A percentile compares a stretch with the other conserved stretches of the same genome.
phyloP scores from a whole-genome alignment of 35 echinoderm and acorn worm genomes.

The Apostichopus californicus region DNA sequence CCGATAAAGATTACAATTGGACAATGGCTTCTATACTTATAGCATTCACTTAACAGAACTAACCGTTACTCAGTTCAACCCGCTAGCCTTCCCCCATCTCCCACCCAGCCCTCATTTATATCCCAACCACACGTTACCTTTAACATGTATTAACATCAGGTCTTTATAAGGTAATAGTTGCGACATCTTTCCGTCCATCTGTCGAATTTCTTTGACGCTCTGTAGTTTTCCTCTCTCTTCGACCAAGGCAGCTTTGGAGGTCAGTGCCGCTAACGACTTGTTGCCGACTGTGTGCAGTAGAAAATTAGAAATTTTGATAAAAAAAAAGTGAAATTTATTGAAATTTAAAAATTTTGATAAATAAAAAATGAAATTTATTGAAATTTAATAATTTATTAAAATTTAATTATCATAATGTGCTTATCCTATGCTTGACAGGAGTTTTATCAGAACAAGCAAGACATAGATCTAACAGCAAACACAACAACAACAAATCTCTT shows the following conservation, averaged over 20 bases:
- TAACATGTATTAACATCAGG: conserved; percentile 90
- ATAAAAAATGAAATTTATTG: neutral
- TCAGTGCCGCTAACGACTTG: conserved; percentile 66
- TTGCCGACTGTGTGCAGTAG: neutral
- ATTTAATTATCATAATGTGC: too few relatives aligned
- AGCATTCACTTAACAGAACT: too few relatives aligned
- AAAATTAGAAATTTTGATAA: conserved; percentile 50
- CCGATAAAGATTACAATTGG: too few relatives aligned
- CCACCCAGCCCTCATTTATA: too few relatives aligned
- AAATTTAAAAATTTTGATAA: neutral
- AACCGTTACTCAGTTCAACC: too few relatives aligned
- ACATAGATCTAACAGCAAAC: too few relatives aligned
- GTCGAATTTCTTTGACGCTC: conserved; percentile 66
- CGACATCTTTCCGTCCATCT: conserved; percentile 64
- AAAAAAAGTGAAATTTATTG: neutral
- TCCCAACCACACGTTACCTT: conserved; percentile 58
- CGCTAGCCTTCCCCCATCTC: too few relatives aligned
- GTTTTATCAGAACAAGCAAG: too few relatives aligned
- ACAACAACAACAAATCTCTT: too few relatives aligned
- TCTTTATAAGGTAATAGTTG: conserved; percentile 89
- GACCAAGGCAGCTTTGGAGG: conserved; percentile 70
- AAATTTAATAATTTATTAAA: too few relatives aligned
- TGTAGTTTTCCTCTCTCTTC: conserved; percentile 60
- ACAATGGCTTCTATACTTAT: too few relatives aligned
- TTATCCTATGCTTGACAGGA: too few relatives aligned